phyloP scores from a whole-genome alignment of 2,888 invertebrate genomes.

The Pseudolycoriella hygida region DNA sequence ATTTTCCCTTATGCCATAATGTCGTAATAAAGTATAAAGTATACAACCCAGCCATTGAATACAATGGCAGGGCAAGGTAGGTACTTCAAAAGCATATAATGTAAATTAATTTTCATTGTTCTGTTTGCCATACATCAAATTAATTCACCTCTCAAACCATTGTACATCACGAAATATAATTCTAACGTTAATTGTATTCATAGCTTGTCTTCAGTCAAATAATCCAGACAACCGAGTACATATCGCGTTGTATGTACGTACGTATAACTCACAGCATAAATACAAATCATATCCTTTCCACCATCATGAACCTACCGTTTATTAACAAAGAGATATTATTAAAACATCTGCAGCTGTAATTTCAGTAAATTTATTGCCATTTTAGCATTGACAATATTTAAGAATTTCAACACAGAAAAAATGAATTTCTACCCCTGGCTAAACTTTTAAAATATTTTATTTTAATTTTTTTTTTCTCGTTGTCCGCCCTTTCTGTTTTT shows the following conservation, averaged over 20 bases:
- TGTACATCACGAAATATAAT: too few relatives aligned
- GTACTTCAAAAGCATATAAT: too few relatives aligned
- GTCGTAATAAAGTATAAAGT: too few relatives aligned
- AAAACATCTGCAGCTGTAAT: constrained; percentile 17
- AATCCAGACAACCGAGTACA: too few relatives aligned
- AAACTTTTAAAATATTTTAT: too few relatives aligned
- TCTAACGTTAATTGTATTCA: constrained; percentile 6
- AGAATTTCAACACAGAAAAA: neutral
- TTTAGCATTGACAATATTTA: constrained; percentile 2
- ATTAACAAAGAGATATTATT: constrained; percentile 6
- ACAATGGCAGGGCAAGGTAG: too few relatives aligned
- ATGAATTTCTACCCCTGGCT: neutral
- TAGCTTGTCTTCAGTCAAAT: constrained; percentile 3
- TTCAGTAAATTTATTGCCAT: constrained; percentile 17
- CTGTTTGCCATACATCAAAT: too few relatives aligned
- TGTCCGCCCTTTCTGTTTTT: neutral
- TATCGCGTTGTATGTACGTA: neutral
- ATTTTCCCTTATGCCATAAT: too few relatives aligned
- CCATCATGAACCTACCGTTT: constrained; percentile 1
- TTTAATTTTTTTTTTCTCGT: neutral
- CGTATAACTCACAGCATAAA: neutral
- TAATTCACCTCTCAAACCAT: neutral
- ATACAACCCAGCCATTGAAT: too few relatives aligned
- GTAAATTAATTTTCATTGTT: too few relatives aligned
- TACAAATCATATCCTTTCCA: constrained; percentile 1